phyloP scores from a whole-genome alignment of 2,888 invertebrate species.

The Xestia ashworthii region DNA sequence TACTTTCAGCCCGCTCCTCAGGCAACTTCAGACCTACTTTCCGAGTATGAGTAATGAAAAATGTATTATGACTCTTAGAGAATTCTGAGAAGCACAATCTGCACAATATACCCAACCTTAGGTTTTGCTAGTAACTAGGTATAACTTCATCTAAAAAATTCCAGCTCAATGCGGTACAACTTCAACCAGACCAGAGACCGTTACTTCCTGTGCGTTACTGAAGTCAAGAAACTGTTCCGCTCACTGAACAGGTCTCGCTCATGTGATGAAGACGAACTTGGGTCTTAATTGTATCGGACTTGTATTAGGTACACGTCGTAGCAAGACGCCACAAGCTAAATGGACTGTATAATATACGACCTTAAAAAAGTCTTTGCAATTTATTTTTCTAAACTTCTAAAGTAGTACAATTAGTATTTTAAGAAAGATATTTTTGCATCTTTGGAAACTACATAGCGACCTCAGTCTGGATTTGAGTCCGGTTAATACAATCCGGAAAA shows the following conservation, averaged over 20 bases:
- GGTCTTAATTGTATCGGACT: not conserved
- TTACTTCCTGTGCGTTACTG: slow-evolving; percentile 30
- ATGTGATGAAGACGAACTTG: not conserved
- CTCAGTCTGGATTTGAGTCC: not conserved
- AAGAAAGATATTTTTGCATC: no score
- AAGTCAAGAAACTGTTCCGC: slow-evolving; percentile 45
- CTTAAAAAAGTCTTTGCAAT: no score
- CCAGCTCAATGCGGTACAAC: not conserved
- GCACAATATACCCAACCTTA: no score
- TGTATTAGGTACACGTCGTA: not conserved
- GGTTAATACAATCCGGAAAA: no score
- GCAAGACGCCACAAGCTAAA: not conserved
- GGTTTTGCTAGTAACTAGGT: not conserved
- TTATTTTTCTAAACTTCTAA: no score
- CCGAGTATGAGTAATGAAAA: no score
- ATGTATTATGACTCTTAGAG: no score
- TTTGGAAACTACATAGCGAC: not conserved
- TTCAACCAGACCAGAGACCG: slow-evolving; percentile 12
- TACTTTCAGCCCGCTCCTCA: no score
- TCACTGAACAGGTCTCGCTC: slow-evolving; percentile 25
- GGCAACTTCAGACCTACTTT: no score
- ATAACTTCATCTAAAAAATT: slow-evolving; percentile 3
- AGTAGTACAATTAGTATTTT: no score
- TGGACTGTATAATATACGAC: no score
- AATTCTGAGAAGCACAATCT: no score